Conservation (phyloP, 2,797 vertebrate species). For the Eurystomus glaucurus region DNA sequence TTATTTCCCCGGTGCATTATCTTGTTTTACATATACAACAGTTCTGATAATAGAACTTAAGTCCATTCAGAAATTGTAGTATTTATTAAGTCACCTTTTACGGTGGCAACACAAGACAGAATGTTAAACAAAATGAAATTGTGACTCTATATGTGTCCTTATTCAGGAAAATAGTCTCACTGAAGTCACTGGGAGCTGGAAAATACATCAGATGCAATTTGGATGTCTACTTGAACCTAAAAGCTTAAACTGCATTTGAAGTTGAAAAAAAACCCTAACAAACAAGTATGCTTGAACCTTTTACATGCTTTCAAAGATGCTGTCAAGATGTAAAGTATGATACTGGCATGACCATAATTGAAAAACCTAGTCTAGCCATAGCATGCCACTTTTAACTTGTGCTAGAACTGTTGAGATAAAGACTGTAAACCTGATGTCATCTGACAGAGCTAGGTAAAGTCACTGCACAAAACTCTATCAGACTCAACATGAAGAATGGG, state of each 20-base stretch:
- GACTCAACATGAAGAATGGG: not conserved
- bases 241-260: not conserved
- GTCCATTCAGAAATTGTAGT: not conserved
- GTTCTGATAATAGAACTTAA: not conserved
- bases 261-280: fast-evolving
- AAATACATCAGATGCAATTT: not conserved
- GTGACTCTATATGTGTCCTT: not conserved
- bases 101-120: not conserved
- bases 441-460: not conserved
- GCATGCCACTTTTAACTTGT: not conserved
- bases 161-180: not conserved
- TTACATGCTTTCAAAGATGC: not conserved
- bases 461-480: not conserved
- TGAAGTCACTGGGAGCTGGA: not conserved
- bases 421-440: not conserved
- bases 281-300: not conserved
- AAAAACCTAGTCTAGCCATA: not conserved
- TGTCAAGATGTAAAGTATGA: not conserved
- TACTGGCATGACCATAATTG: not conserved
- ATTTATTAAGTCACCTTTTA: not conserved
- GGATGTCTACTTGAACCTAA: not conserved
- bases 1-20: not conserved
- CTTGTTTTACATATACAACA: not conserved
- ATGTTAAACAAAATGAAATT: not conserved
- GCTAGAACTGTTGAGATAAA: not conserved